Evolutionary conservation across 2,888 invertebrate genomes (phyloP).

Genomic region (Gymnosoma rotundatum): DNA sequence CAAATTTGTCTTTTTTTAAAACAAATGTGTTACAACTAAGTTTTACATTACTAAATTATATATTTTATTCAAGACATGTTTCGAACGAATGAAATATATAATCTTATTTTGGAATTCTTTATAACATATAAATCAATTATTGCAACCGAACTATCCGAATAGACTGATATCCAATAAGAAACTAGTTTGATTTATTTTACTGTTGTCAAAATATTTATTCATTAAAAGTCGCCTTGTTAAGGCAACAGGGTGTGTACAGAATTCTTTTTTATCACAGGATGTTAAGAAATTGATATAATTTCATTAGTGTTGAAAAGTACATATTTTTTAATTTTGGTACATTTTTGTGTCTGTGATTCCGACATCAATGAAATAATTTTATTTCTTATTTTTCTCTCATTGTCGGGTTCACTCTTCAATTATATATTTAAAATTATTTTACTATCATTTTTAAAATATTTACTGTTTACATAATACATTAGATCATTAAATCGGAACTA

Average conservation of each 20-base stretch:
- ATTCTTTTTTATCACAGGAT: background rate
- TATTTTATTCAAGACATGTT: background rate
- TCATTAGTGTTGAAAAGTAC: background rate
- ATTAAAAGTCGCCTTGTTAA: background rate
- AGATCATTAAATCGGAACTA: no score
- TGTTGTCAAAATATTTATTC: constrained; percentile 39
- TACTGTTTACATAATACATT: no score
- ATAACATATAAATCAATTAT: background rate
- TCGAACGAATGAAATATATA: no score
- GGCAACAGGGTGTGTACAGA: background rate
- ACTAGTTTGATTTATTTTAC: constrained; percentile 37
- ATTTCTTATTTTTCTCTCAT: no score
- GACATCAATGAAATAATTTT: no score
- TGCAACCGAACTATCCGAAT: background rate
- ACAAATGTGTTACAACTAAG: background rate
- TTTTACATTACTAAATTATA: background rate
- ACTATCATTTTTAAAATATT: no score
- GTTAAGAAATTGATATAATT: background rate
- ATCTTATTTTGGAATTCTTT: background rate
- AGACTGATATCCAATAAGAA: constrained; percentile 50
- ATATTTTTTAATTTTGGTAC: no score
- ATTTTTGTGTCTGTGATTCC: no score
- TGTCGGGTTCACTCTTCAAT: no score
- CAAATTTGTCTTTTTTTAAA: background rate
- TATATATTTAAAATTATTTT: no score